phyloP scores from a whole-genome alignment of 2,797 vertebrate genomes.

The Tarsius wallacei region DNA sequence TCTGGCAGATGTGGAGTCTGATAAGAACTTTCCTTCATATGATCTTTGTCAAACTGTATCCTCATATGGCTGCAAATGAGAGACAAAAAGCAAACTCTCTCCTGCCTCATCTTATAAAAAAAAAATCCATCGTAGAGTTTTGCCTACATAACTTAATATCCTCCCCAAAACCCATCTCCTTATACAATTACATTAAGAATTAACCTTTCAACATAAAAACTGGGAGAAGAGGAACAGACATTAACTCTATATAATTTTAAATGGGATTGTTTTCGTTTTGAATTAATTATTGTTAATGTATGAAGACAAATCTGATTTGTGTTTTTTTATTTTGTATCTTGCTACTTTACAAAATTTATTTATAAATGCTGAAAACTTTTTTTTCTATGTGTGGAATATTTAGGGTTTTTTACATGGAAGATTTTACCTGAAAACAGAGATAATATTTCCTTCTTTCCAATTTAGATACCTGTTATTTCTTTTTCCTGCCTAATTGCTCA shows the following conservation, averaged over 20 bases:
- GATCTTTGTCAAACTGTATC: background rate
- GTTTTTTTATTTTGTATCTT: background rate
- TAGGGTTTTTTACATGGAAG: background rate
- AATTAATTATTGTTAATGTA: background rate
- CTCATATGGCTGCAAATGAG: background rate
- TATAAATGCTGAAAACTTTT: background rate
- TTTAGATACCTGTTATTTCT: background rate
- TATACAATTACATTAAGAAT: background rate
- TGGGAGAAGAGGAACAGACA: background rate
- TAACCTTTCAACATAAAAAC: background rate
- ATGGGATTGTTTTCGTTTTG: background rate
- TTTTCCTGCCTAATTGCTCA: background rate
- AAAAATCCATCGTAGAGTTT: background rate
- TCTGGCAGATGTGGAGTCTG: background rate
- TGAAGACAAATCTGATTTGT: background rate
- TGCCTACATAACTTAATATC: background rate
- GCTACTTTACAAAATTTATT: background rate
- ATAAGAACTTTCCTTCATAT: background rate
- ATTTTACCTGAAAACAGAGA: background rate
- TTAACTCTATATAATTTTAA: background rate
- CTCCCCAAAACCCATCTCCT: background rate
- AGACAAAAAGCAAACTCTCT: background rate
- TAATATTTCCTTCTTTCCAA: background rate
- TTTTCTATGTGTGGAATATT: background rate
- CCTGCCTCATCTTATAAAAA: background rate